Conservation (phyloP, 2,797 vertebrate genomes). For the Myiotriccus ornatus region DNA sequence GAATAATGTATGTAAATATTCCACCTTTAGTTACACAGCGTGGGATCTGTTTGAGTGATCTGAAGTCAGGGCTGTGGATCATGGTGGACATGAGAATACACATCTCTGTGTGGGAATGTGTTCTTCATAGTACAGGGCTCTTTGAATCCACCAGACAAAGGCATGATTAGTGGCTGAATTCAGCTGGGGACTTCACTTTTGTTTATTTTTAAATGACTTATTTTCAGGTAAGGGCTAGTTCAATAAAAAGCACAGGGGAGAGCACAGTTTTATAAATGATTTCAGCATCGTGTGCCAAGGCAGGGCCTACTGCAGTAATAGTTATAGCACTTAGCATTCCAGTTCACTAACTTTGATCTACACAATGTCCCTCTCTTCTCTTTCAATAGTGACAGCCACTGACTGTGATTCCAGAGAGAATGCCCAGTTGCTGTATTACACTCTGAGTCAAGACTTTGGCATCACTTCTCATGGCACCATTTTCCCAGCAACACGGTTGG, state of each 20-base stretch:
- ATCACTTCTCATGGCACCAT: constrained; percentile 85
- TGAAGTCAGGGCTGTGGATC: neutral
- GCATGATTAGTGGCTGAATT: neutral
- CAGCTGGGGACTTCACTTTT: neutral
- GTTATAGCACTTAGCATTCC: neutral
- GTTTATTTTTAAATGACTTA: neutral
- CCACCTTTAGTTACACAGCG: neutral
- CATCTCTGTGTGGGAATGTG: neutral
- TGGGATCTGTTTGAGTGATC: neutral
- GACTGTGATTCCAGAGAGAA: constrained; percentile 88
- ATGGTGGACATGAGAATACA: neutral
- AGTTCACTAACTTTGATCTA: neutral
- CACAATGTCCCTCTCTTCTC: neutral
- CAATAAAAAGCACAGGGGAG: neutral
- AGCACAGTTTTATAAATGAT: neutral
- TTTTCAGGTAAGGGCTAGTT: neutral
- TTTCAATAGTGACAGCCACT: constrained; percentile 81
- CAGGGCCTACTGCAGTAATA: neutral
- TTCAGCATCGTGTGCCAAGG: neutral
- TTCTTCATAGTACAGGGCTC: neutral
- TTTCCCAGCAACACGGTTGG: constrained; percentile 80
- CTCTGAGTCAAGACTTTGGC: constrained; percentile 85
- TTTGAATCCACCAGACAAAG: neutral
- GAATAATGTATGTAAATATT: neutral
- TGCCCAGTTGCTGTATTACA: constrained; percentile 84